Conservation (phyloP, 2,113 vertebrate species). For the Ramphastos sulfuratus region DNA sequence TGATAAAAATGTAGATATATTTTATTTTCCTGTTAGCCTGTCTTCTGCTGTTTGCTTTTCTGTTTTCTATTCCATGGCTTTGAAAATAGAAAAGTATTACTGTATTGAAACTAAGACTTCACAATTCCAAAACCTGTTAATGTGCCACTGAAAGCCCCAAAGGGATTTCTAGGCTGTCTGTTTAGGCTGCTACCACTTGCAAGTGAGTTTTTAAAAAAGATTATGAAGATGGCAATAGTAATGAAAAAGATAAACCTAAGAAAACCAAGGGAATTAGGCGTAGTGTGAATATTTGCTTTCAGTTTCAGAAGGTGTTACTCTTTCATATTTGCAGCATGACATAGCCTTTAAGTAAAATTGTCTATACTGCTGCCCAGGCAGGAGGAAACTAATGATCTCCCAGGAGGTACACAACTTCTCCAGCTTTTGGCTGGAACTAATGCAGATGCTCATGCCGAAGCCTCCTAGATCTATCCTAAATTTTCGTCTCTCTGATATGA, state of each 20-base stretch:
- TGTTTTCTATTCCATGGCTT: background rate
- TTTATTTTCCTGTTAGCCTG: background rate
- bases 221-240: background rate
- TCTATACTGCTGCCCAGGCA: background rate
- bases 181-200: background rate
- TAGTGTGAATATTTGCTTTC: background rate
- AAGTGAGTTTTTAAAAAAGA: background rate
- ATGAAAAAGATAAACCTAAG: background rate
- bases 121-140: background rate
- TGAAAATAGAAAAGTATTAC: background rate
- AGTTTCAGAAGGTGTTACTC: background rate
- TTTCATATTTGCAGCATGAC: background rate
- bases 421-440: background rate
- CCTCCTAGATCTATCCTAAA: too few species aligned
- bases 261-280: background rate
- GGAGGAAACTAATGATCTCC: background rate
- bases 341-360: background rate
- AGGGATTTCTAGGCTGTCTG: background rate
- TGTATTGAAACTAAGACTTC: background rate
- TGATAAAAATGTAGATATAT: background rate
- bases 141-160: background rate
- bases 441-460: accelerated
- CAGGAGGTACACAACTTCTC: background rate
- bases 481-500: background rate
- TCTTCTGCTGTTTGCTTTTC: background rate